Evolutionary conservation across 1,140 invertebrate genomes (phyloP).

Genomic region (Eupristina koningsbergeri): DNA sequence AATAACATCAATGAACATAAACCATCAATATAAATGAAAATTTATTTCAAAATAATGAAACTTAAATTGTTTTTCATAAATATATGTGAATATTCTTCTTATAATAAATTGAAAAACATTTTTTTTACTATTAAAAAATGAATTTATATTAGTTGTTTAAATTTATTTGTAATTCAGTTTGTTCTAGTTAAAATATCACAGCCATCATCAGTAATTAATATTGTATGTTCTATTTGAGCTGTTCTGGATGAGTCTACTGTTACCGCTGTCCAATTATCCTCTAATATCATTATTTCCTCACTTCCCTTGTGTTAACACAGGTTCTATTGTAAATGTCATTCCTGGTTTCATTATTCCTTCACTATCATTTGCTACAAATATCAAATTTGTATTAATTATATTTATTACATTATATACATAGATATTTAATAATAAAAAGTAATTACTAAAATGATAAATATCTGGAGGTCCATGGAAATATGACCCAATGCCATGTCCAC

Average conservation of each 20-base stretch:
- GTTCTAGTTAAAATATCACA: conserved; percentile 80
- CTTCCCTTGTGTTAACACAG: conserved; percentile 86
- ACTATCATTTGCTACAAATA: conserved; percentile 78
- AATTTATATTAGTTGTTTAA: conserved; percentile 10
- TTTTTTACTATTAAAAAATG: conserved; percentile 23
- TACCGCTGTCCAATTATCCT: conserved; percentile 92
- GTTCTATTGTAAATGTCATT: conserved; percentile 96
- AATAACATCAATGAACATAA: no score
- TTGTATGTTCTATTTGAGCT: conserved; percentile 94
- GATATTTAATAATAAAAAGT: conserved; percentile 1
- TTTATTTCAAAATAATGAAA: conserved; percentile 33
- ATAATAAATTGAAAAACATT: conserved; percentile 4
- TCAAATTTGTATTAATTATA: not conserved
- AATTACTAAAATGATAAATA: conserved; percentile 84
- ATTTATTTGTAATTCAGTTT: conserved; percentile 21
- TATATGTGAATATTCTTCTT: conserved; percentile 32
- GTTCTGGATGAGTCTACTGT: conserved; percentile 85
- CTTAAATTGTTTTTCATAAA: conserved; percentile 48
- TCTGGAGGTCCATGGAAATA: conserved; percentile 95
- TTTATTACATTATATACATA: not conserved
- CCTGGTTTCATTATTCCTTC: conserved; percentile 86
- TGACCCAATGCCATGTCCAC: conserved; percentile 93
- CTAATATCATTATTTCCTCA: conserved; percentile 79
- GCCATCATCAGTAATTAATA: conserved; percentile 85
- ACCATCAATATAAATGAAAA: conserved; percentile 43